phyloP scores from a whole-genome alignment of 2,797 vertebrate species.

The Pelodytes ibericus region DNA sequence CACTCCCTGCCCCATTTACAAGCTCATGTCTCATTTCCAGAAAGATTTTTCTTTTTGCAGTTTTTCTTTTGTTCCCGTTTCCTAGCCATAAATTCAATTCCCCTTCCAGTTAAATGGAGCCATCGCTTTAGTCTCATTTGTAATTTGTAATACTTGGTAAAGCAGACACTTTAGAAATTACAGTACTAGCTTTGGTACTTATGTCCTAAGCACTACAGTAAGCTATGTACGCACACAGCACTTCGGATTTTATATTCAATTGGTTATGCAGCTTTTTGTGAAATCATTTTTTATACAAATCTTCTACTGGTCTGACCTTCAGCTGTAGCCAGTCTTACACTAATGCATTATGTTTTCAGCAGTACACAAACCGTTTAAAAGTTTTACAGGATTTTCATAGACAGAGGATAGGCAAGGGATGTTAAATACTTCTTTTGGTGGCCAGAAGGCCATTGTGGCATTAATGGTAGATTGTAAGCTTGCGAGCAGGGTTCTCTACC shows the following conservation, averaged over 20 bases:
- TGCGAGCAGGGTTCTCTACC: too few relatives aligned
- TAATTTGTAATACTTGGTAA: conserved; percentile 20
- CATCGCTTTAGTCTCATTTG: conserved; percentile 6
- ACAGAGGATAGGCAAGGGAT: background rate
- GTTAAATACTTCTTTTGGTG: background rate
- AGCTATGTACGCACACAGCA: background rate
- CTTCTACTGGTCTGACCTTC: background rate
- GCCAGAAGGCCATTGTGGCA: too few relatives aligned
- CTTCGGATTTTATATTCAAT: conserved; percentile 2
- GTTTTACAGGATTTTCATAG: background rate
- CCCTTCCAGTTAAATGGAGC: conserved; percentile 13
- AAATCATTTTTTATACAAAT: conserved; percentile 8
- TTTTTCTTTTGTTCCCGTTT: conserved; percentile 6
- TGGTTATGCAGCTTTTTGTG: conserved; percentile 8
- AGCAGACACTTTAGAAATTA: conserved; percentile 19
- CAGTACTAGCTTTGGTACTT: conserved; percentile 16
- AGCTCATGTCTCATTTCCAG: conserved; percentile 1
- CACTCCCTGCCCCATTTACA: conserved; percentile 4
- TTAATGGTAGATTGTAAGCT: too few relatives aligned
- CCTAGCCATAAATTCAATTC: conserved; percentile 2
- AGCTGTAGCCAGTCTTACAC: background rate
- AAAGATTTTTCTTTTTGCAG: conserved; percentile 11
- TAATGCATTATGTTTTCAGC: background rate
- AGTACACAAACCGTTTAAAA: background rate
- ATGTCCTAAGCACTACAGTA: conserved; percentile 1